Evolutionary conservation across 2,888 invertebrate species (phyloP).

Genomic region (Hyles lineata): DNA sequence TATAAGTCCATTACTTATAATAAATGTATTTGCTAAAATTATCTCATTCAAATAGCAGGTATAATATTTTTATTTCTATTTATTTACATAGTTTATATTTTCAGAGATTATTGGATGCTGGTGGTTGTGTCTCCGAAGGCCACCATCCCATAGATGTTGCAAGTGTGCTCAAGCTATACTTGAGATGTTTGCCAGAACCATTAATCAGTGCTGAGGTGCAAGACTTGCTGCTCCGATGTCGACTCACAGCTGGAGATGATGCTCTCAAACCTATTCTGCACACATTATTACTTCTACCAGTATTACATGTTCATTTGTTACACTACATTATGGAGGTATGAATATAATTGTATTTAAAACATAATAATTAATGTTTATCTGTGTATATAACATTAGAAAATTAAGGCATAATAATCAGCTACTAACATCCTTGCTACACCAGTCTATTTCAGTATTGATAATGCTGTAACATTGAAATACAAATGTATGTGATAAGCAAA

Average conservation of each 20-base stretch:
- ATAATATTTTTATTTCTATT: too few species aligned
- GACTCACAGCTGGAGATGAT: conserved; percentile 84
- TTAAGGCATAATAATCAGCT: too few species aligned
- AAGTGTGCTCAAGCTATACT: conserved; percentile 93
- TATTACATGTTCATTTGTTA: conserved; percentile 90
- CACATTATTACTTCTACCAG: conserved; percentile 90
- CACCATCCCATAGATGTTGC: conserved; percentile 94
- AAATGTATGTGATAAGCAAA: too few species aligned
- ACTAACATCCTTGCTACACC: too few species aligned
- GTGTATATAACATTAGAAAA: too few species aligned
- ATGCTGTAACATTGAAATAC: too few species aligned
- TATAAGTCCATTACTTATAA: too few species aligned
- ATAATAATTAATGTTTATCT: too few species aligned
- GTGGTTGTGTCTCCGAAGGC: conserved; percentile 87
- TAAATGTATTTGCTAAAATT: too few species aligned
- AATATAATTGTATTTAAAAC: conserved; percentile 9
- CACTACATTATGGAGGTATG: conserved; percentile 92
- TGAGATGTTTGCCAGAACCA: conserved; percentile 93
- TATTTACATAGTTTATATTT: neutral
- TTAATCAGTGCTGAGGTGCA: conserved; percentile 90
- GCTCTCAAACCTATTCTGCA: conserved; percentile 87
- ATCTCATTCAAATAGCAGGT: too few species aligned
- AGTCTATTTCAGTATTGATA: too few species aligned
- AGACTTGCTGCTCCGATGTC: conserved; percentile 90
- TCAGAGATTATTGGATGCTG: conserved; percentile 89